Percentiles rank a stretch among this genome's conserved stretches.
These are phyloP conservation scores for Erinaceus europaeus DNA, from an alignment of 2,113 vertebrate genomes.

Conservation along the genomic window DNA sequence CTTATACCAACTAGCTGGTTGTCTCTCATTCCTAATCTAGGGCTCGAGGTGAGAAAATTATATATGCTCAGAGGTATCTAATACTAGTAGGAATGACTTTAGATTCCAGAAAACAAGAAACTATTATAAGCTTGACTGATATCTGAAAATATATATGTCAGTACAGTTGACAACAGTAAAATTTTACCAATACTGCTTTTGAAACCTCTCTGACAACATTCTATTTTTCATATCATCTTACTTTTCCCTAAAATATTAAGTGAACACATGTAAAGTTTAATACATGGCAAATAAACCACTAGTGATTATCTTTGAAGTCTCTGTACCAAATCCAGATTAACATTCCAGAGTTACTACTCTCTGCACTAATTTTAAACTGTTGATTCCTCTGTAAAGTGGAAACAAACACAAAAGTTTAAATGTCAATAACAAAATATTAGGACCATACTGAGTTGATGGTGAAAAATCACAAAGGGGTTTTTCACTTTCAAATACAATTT, in stretches of 20 bases:
- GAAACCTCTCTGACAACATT: background rate
- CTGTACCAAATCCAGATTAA: background rate
- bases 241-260: background rate
- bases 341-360: background rate
- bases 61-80: background rate
- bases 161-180: background rate
- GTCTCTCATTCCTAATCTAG: background rate
- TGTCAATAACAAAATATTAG: conserved; percentile 62
- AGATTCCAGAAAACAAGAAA: too few species aligned
- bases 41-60: background rate
- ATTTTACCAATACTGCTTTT: background rate
- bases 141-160: background rate
- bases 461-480: conserved; percentile 49
- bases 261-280: background rate
- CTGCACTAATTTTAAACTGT: conserved; percentile 44
- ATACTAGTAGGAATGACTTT: background rate
- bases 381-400: conserved; percentile 21
- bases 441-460: conserved; percentile 35
- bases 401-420: conserved; percentile 67
- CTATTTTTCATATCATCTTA: background rate
- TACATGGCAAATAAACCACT: background rate
- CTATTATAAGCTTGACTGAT: background rate
- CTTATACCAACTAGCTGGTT: background rate
- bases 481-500: conserved; percentile 62
- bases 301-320: background rate